Conservation (phyloP, 2,888 invertebrate genomes). For the Clistopyga incitator region DNA sequence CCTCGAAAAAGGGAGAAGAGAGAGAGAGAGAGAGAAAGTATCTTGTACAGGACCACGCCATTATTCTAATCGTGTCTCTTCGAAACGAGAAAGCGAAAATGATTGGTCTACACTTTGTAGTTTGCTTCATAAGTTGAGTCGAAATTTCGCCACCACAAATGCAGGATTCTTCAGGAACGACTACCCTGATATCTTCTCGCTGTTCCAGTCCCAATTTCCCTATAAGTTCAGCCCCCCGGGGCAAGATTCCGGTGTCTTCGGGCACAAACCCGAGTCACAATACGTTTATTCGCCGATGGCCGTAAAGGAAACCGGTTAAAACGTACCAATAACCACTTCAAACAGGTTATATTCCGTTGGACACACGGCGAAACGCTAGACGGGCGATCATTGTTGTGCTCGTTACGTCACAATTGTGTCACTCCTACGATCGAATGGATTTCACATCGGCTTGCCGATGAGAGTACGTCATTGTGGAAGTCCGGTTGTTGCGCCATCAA, state of each 20-base stretch:
- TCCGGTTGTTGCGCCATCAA: conserved; percentile 70
- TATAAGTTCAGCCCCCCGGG: conserved; percentile 5
- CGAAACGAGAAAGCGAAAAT: conserved; percentile 50
- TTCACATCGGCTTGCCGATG: conserved; percentile 55
- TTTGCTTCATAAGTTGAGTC: not conserved
- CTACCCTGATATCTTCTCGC: not conserved
- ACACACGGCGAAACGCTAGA: conserved; percentile 28
- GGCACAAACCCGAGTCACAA: conserved; percentile 33
- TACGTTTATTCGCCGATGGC: conserved; percentile 34
- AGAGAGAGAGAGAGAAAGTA: conserved; percentile 29
- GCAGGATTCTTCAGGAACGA: conserved; percentile 3
- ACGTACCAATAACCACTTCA: conserved; percentile 56
- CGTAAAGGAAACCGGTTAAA: conserved; percentile 17
- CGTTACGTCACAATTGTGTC: conserved; percentile 79
- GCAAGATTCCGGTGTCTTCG: conserved; percentile 4
- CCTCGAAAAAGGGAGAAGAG: conserved; percentile 27
- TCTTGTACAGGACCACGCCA: conserved; percentile 61
- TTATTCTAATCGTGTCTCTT: conserved; percentile 80
- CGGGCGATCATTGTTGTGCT: conserved; percentile 56
- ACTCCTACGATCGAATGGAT: conserved; percentile 56
- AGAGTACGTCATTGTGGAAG: conserved; percentile 71
- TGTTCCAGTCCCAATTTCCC: not conserved
- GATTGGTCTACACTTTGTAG: conserved; percentile 14
- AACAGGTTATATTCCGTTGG: conserved; percentile 35
- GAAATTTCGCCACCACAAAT: conserved; percentile 4